Base-by-base conservation (phyloP, 2,888 invertebrate genomes). In the Thumatha senex region DNA sequence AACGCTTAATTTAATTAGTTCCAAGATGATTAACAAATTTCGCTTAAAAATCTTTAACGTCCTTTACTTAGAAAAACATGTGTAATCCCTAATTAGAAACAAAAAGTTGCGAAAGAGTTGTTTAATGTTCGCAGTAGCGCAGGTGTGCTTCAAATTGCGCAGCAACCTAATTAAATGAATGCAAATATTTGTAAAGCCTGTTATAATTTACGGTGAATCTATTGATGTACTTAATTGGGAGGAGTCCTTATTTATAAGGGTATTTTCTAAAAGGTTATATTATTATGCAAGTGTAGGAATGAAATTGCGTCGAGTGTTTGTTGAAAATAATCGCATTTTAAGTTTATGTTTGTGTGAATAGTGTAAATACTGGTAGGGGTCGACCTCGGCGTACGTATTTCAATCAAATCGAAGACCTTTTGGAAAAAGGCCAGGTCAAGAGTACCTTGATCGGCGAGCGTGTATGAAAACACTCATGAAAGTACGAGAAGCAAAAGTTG, bases 201-300 rank as follows among this genome's bases (percentile, higher is more conserved):
- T 40, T 47, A 58, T 67, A 66, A 66, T 61, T 67, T 58, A 67
- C 55, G 47, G 33, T 44, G 5, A 38, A 48, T 49, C 46, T 60
- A 67, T 55, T 56, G 67, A 55, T 50, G 56, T 40, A 42, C 49
- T 56, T 67, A 67, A 64, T 64, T 60, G 64, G 55, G 57, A 42
- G 15, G 46, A 49, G 13, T 18, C 46, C 12, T 44, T 56, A 65
- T 63, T 61, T 54, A 49, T 64, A 65, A 61, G 48, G 46, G 33
- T 53, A 62, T 62, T 62, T 61, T 54, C 62, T 56, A 8, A 14
- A 18, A 13, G 13, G 24, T 29, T 30, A 40, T 33, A 38, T 29
- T 30, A 40, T 33, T 30, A 18, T 18, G 8, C n/a, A 34, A n/a
- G 36, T 14, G 35, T n/a, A 14, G 36, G 29, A 45, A 38, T 30